A percentile compares a stretch with the other conserved stretches of the same genome.
Evolutionary conservation across 30 jellyfish, hydroid and myxozoan genomes (phyloP).

Genomic region (Mastigias papua): DNA sequence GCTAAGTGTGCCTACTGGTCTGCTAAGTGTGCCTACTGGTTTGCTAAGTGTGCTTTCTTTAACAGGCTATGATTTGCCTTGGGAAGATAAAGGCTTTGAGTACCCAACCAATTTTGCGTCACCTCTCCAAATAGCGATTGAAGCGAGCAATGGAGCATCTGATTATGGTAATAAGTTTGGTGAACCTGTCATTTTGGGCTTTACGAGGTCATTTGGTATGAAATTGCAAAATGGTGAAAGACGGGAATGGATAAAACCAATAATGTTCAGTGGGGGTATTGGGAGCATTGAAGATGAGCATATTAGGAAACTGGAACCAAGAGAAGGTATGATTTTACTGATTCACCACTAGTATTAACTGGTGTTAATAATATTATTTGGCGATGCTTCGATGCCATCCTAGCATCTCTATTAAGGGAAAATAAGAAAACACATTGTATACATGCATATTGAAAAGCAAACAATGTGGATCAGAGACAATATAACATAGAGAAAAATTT

Average conservation of each 20-base stretch:
- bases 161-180: slow-evolving; percentile 98
- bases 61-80: slow-evolving; percentile 83
- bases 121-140: slow-evolving; percentile 88
- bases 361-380: too few species aligned
- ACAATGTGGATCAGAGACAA: too few species aligned
- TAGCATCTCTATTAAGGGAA: too few species aligned
- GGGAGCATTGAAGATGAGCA: slow-evolving; percentile 92
- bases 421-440: too few species aligned
- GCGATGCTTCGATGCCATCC: too few species aligned
- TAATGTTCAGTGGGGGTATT: slow-evolving; percentile 96
- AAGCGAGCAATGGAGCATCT: slow-evolving; percentile 98
- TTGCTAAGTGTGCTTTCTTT: neutral
- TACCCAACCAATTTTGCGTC: slow-evolving; percentile 90
- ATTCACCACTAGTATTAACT: too few species aligned
- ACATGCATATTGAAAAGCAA: too few species aligned
- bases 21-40: neutral
- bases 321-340: too few species aligned
- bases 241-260: slow-evolving; percentile 95
- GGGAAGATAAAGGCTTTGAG: slow-evolving; percentile 76
- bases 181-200: slow-evolving; percentile 92
- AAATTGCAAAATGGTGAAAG: slow-evolving; percentile 69
- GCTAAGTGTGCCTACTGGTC: neutral
- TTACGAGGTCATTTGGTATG: slow-evolving; percentile 91
- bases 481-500: too few species aligned
- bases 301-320: slow-evolving; percentile 57